Percentiles rank a stretch among this genome's conserved stretches.
These are phyloP conservation scores for Erpornis zantholeuca DNA, from an alignment of 2,113 vertebrate species.

Conservation along the genomic window DNA sequence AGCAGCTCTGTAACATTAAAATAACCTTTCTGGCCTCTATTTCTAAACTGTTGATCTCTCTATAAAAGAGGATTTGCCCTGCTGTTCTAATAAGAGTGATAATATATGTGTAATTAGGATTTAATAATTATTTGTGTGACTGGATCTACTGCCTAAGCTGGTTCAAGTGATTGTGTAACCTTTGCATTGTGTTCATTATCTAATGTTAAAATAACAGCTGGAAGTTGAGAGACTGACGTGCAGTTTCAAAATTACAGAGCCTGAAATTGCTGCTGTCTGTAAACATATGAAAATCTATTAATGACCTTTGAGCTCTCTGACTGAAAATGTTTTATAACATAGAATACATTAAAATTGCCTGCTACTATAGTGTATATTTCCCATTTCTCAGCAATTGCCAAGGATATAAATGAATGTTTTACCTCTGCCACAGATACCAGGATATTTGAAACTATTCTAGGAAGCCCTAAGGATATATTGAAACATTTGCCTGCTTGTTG, in stretches of 20 bases:
- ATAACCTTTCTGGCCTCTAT: conserved; percentile 1
- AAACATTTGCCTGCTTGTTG: not conserved
- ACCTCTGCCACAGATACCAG: not conserved
- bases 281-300: conserved; percentile 60
- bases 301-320: conserved; percentile 53
- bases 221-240: conserved; percentile 40
- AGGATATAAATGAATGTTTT: not conserved
- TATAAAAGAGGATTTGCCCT: conserved; percentile 25
- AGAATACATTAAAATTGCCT: conserved; percentile 41
- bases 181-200: conserved; percentile 60
- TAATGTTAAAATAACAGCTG: conserved; percentile 58
- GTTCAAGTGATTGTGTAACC: conserved; percentile 53
- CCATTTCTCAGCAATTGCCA: not conserved
- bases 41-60: conserved; percentile 17
- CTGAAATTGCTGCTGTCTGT: conserved; percentile 62
- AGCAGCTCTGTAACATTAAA: not conserved
- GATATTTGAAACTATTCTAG: not conserved
- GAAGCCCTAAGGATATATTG: conserved; percentile 16
- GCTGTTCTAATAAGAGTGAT: conserved; percentile 48
- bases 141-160: conserved; percentile 21
- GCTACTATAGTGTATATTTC: not conserved
- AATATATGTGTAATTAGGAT: conserved; percentile 59
- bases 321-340: conserved; percentile 16
- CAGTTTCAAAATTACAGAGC: conserved; percentile 48
- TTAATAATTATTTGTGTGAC: conserved; percentile 43